Evolutionary conservation across 2,888 invertebrate genomes (phyloP).

Genomic region (Trissolcus brochymenae): DNA sequence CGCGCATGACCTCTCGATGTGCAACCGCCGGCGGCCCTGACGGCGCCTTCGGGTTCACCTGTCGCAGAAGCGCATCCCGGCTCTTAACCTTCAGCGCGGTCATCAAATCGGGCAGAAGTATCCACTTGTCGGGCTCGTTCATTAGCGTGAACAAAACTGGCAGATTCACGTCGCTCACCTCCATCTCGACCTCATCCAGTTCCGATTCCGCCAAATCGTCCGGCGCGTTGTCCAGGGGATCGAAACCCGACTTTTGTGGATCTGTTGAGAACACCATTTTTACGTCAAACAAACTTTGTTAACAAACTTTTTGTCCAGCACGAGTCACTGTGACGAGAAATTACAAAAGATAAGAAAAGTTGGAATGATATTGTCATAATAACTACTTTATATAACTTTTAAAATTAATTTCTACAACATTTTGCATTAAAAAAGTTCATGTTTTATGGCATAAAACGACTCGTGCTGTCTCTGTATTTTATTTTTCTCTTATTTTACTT

Average conservation of each 20-base stretch:
- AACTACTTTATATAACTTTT: too few species aligned
- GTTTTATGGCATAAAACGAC: too few species aligned
- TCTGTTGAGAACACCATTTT: constrained; percentile 61
- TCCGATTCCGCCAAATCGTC: constrained; percentile 74
- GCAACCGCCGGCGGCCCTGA: constrained; percentile 79
- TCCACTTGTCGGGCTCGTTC: constrained; percentile 83
- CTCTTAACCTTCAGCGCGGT: constrained; percentile 87
- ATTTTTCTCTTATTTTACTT: neutral
- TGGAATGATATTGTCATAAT: too few species aligned
- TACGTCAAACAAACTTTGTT: neutral
- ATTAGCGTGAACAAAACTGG: constrained; percentile 88
- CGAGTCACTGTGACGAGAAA: too few species aligned
- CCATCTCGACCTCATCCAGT: constrained; percentile 84
- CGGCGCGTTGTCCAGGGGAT: constrained; percentile 80
- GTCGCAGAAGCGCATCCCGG: constrained; percentile 86
- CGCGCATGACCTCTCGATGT: constrained; percentile 78
- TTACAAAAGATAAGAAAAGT: too few species aligned
- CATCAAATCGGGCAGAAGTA: constrained; percentile 87
- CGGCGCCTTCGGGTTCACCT: constrained; percentile 78
- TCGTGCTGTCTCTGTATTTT: neutral
- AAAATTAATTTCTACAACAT: too few species aligned
- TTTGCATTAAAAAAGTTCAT: too few species aligned
- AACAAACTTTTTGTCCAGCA: too few species aligned
- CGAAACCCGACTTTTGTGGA: constrained; percentile 78
- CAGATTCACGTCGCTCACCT: constrained; percentile 86